Base-by-base conservation (phyloP, 2,113 vertebrate species). In the Clinocottus analis region DNA sequence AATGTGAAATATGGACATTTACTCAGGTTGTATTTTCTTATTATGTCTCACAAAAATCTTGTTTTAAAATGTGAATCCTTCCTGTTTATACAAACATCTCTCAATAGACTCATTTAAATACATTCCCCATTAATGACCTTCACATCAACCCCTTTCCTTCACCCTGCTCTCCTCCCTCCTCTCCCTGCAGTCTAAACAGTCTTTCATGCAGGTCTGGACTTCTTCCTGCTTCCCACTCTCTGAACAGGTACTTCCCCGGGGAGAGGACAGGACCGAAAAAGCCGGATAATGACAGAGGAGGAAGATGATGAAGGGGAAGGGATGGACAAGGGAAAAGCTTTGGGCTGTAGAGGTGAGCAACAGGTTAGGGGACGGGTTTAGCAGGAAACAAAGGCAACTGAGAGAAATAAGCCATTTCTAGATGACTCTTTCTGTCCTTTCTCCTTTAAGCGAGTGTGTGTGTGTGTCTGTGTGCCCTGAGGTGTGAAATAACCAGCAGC, bases 131-230 rank as follows among this genome's bases (percentile, higher is more conserved):
- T 71, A 23, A 33, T 62, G 49, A 59, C 35, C 70, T 31, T 56
- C 53, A 72, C 1, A 51, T 67, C 9, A 68, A 68, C 60, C 23
- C 58, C 43, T n/a, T 72, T 75, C 66, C 71, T 71, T 59, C 53
- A 67, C 66, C 16, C 60, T 83, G 23, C 62, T 85, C 76, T 84
- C 31, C 60, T 69, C 68, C 16, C 59, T 80, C 31, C 55, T 85
- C 73, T 85, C 43, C 31, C 51, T 66, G 63, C 55, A 77, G 79
- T 83, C 79, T 84, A 75, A 87, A 83, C 72, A 72, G 64, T 25
- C 45, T 37, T 55, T 75, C 56, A 35, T 64, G 63, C 60, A 72
- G 82, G 86, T 89, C 85, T 86, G 86, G 81, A 77, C 69, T 62
- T 29, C 56, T 82, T 83, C 58, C 81, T 75, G 65, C 69, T 33